Conservation (phyloP, 2,888 invertebrate species). For the Omphaloscelis lunosa region DNA sequence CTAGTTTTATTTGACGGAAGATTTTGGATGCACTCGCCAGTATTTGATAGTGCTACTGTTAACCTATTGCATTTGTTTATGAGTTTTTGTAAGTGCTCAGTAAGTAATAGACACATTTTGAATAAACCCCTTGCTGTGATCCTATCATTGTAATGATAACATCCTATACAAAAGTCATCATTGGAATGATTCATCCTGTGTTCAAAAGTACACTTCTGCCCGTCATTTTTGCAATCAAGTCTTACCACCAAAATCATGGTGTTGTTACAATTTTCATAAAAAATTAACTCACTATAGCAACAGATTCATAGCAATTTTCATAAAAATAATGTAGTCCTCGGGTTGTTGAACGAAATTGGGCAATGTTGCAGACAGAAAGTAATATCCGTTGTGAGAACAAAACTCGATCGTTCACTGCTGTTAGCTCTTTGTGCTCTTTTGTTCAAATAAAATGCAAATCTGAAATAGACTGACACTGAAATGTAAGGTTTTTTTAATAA, state of each 20-base stretch:
- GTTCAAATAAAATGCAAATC: slow-evolving; percentile 35
- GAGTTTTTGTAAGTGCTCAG: background rate
- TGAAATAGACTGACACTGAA: slow-evolving; percentile 26
- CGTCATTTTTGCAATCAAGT: background rate
- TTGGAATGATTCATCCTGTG: no score
- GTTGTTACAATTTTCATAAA: slow-evolving; percentile 16
- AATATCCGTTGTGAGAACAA: slow-evolving; percentile 51
- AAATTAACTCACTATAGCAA: slow-evolving; percentile 12
- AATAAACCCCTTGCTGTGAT: background rate
- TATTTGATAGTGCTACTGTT: no score
- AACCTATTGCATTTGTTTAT: background rate
- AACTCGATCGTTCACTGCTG: slow-evolving; percentile 35
- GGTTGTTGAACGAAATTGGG: slow-evolving; percentile 45
- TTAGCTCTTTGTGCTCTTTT: slow-evolving; percentile 41
- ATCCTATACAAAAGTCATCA: background rate
- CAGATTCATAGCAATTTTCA: slow-evolving; percentile 36
- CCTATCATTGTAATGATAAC: background rate
- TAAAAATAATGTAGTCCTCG: slow-evolving; percentile 45
- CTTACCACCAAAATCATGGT: background rate
- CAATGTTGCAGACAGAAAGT: slow-evolving; percentile 49
- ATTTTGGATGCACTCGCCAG: background rate
- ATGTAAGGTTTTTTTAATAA: slow-evolving; percentile 1
- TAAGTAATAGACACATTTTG: background rate
- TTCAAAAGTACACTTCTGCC: slow-evolving; percentile 1
- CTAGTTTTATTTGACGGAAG: background rate